phyloP scores from a whole-genome alignment of 2,797 vertebrate species.

The Centroberyx gerrardi region DNA sequence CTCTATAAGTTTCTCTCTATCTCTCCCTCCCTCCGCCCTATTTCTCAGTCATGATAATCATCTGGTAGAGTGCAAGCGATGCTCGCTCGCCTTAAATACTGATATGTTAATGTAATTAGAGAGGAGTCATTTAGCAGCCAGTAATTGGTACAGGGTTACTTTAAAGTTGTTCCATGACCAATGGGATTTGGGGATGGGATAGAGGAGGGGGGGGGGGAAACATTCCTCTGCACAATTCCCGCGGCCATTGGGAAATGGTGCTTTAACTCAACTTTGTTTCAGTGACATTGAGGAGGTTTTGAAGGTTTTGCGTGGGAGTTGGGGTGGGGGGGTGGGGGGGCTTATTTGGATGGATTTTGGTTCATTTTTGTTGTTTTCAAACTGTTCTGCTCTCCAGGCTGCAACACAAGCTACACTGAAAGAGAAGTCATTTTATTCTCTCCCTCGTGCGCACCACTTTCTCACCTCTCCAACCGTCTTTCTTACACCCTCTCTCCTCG shows the following conservation, averaged over 20 bases:
- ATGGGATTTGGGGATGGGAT: conserved; percentile 77
- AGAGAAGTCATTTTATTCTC: background rate
- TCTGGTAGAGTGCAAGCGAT: conserved; percentile 58
- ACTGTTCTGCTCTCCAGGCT: background rate
- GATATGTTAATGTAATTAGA: conserved; percentile 84
- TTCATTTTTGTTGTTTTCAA: conserved; percentile 11
- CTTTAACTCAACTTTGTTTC: conserved; percentile 51
- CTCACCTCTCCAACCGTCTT: background rate
- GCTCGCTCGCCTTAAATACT: conserved; percentile 72
- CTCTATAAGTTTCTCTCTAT: conserved; percentile 14
- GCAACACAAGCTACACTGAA: background rate
- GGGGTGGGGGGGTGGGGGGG: too few species aligned
- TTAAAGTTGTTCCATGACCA: conserved; percentile 80
- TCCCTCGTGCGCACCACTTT: background rate
- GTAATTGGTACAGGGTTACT: conserved; percentile 79
- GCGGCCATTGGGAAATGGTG: conserved; percentile 48
- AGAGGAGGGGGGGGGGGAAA: conserved; percentile 49
- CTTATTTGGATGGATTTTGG: background rate
- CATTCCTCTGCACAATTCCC: conserved; percentile 51
- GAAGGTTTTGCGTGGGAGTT: conserved; percentile 2
- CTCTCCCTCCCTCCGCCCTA: conserved; percentile 2
- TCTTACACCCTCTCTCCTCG: background rate
- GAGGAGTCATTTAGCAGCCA: conserved; percentile 73
- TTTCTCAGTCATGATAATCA: conserved; percentile 66
- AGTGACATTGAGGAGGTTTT: conserved; percentile 51